Evolutionary conservation across 2,113 vertebrate genomes (phyloP).

Genomic region (Rostratula benghalensis): DNA sequence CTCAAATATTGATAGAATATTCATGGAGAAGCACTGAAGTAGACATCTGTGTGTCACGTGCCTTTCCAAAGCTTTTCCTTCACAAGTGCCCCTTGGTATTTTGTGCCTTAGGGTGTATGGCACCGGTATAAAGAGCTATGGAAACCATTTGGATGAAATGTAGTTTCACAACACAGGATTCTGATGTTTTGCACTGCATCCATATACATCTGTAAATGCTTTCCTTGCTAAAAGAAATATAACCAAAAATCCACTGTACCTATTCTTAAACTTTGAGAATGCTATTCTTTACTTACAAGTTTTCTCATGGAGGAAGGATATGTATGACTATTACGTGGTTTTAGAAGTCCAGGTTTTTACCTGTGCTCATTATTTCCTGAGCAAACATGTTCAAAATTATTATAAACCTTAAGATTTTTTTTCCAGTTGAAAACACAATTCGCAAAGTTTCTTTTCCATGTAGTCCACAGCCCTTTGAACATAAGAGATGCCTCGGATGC

Average conservation of each 20-base stretch:
- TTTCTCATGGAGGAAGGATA: background rate
- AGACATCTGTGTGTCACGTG: rapidly evolving
- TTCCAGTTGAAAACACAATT: background rate
- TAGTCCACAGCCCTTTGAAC: background rate
- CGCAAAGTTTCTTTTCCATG: background rate
- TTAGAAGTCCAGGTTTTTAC: background rate
- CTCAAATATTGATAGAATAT: background rate
- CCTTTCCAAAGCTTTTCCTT: background rate
- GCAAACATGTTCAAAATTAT: background rate
- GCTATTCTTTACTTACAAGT: background rate
- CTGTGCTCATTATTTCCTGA: background rate
- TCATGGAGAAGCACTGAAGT: background rate
- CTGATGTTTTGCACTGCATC: no score
- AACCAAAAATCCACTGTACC: background rate
- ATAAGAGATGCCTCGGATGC: background rate
- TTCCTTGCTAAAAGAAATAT: background rate
- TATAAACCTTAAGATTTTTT: background rate
- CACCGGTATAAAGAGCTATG: background rate
- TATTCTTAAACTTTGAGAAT: background rate
- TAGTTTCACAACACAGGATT: background rate
- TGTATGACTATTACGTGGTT: background rate
- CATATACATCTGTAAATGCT: background rate
- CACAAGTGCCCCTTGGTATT: background rate
- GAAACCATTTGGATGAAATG: background rate
- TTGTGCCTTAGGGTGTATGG: background rate